phyloP scores from a whole-genome alignment of 2,113 vertebrate genomes.

The Heterotilapia buettikoferi region DNA sequence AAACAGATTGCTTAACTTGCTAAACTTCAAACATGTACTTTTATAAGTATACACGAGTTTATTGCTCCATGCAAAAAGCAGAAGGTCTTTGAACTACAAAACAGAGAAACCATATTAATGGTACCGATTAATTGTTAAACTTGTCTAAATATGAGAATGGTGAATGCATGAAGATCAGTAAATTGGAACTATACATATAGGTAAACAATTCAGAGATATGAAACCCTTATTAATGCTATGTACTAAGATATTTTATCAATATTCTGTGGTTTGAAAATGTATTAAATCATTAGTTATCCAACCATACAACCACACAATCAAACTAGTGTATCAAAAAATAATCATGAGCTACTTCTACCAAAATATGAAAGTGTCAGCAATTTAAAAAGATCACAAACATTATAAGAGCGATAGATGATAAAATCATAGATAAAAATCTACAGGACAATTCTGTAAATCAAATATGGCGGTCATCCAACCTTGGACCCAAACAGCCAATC shows the following conservation, averaged over 20 bases:
- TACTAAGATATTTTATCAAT: neutral
- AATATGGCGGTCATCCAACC: neutral
- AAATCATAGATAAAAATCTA: neutral
- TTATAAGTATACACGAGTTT: neutral
- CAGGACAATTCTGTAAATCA: neutral
- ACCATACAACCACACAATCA: neutral
- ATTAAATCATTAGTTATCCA: neutral
- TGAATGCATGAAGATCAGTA: neutral
- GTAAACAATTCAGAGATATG: neutral
- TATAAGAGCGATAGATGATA: neutral
- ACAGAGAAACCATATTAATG: neutral
- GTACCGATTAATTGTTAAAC: neutral
- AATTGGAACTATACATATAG: neutral
- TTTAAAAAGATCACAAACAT: neutral
- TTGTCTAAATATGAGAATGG: neutral
- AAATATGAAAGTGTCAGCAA: neutral
- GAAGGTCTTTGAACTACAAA: neutral
- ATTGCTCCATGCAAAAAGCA: neutral
- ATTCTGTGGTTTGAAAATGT: neutral
- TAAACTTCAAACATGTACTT: neutral
- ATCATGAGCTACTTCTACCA: neutral
- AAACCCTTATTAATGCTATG: neutral
- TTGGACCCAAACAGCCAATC: neutral
- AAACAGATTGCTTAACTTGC: rapidly evolving
- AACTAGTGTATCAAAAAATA: neutral